Conservation (phyloP, 2,113 vertebrate genomes). For the Aegotheles bennettii region DNA sequence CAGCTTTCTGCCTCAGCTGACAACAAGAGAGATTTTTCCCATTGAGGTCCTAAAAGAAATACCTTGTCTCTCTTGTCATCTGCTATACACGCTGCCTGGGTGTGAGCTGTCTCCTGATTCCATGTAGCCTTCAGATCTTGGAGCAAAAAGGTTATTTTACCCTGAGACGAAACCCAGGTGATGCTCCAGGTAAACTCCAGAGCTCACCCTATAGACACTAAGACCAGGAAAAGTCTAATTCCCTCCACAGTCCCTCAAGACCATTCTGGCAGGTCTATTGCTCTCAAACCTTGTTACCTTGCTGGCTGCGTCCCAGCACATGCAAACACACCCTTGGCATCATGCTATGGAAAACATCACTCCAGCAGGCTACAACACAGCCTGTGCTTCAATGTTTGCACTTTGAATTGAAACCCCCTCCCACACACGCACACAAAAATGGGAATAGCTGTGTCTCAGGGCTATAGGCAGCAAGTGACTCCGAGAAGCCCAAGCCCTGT, state of each 20-base stretch:
- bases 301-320: background rate
- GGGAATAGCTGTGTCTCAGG: background rate
- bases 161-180: background rate
- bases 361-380: background rate
- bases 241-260: background rate
- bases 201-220: background rate
- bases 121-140: background rate
- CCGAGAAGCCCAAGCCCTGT: too few species aligned
- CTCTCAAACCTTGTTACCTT: background rate
- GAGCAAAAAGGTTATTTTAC: background rate
- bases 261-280: background rate
- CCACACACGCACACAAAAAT: fast-evolving
- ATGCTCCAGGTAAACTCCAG: background rate
- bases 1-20: background rate
- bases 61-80: background rate
- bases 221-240: background rate
- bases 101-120: background rate
- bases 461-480: background rate
- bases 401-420: background rate
- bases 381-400: background rate
- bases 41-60: background rate
- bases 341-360: background rate
- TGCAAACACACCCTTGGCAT: background rate
- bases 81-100: background rate
- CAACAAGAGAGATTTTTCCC: background rate